phyloP scores from a whole-genome alignment of 1,140 invertebrate species.

The Drosophila nebulosa region DNA sequence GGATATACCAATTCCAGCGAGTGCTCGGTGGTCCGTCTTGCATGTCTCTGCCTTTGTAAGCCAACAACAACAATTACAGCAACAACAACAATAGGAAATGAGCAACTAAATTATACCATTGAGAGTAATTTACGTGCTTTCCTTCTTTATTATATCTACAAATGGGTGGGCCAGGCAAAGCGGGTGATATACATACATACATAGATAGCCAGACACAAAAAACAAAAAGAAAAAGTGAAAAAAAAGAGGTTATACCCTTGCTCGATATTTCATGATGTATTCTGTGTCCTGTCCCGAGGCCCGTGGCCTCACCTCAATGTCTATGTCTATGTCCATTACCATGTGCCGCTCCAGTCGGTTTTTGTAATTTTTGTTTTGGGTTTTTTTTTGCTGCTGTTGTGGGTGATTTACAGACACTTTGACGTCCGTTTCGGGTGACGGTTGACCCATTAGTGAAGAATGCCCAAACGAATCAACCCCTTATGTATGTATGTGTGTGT shows the following conservation, averaged over 20 bases:
- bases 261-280: constrained; percentile 64
- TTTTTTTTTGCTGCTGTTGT: constrained; percentile 41
- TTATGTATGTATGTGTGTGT: no score
- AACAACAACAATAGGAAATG: constrained; percentile 35
- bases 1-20: not conserved
- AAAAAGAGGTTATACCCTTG: constrained; percentile 21
- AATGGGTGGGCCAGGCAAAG: constrained; percentile 9
- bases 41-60: constrained; percentile 33
- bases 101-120: constrained; percentile 71
- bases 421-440: constrained; percentile 74
- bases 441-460: constrained; percentile 75
- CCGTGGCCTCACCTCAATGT: constrained; percentile 57
- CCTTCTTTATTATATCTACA: constrained; percentile 74
- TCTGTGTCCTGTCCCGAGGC: constrained; percentile 38
- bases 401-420: constrained; percentile 78
- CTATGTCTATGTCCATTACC: constrained; percentile 61
- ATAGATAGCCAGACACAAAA: constrained; percentile 7
- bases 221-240: constrained; percentile 20
- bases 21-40: not conserved
- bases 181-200: not conserved
- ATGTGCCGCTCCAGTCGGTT: constrained; percentile 2
- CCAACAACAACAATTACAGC: constrained; percentile 6
- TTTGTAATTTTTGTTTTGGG: constrained; percentile 30
- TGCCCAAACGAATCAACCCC: constrained; percentile 60
- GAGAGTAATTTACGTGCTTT: constrained; percentile 77